Percentiles rank a stretch among this genome's conserved stretches.
These are phyloP conservation scores for Yponomeuta evonymella DNA, from an alignment of 2,888 invertebrate species.

Conservation along the genomic window DNA sequence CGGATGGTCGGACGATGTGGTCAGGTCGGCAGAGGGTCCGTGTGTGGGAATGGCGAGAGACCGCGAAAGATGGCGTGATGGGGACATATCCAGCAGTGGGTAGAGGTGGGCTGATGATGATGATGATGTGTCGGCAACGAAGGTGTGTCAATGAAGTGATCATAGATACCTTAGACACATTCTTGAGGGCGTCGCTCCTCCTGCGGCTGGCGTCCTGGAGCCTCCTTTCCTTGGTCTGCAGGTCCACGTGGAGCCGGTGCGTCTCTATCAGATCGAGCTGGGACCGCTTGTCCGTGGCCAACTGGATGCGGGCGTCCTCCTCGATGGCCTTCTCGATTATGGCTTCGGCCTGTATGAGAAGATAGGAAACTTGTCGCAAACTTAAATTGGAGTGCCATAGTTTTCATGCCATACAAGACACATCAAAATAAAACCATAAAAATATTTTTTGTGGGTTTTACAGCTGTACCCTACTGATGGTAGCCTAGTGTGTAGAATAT, in stretches of 20 bases:
- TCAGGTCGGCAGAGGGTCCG: too few species aligned
- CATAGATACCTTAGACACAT: constrained; percentile 42
- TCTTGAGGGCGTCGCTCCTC: constrained; percentile 37
- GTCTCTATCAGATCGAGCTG: constrained; percentile 39
- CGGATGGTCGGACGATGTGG: too few species aligned
- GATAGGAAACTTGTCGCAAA: too few species aligned
- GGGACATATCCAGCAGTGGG: not conserved
- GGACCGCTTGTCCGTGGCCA: constrained; percentile 49
- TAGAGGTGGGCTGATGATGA: not conserved
- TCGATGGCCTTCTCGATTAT: constrained; percentile 45
- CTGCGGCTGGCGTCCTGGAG: constrained; percentile 42
- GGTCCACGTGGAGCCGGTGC: constrained; percentile 35
- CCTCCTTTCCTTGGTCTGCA: constrained; percentile 36
- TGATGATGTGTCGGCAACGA: not conserved
- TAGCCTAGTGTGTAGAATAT: too few species aligned
- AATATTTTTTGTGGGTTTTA: too few species aligned
- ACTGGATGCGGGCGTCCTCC: constrained; percentile 41
- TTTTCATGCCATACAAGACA: too few species aligned
- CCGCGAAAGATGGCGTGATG: too few species aligned
- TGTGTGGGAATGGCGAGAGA: too few species aligned
- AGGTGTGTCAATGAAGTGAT: not conserved
- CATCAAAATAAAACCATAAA: too few species aligned
- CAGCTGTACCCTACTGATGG: too few species aligned
- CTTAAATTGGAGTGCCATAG: too few species aligned
- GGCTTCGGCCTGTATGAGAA: constrained; percentile 34